Base-by-base conservation (phyloP, 2,888 invertebrate species). In the Pyrgus malvae region DNA sequence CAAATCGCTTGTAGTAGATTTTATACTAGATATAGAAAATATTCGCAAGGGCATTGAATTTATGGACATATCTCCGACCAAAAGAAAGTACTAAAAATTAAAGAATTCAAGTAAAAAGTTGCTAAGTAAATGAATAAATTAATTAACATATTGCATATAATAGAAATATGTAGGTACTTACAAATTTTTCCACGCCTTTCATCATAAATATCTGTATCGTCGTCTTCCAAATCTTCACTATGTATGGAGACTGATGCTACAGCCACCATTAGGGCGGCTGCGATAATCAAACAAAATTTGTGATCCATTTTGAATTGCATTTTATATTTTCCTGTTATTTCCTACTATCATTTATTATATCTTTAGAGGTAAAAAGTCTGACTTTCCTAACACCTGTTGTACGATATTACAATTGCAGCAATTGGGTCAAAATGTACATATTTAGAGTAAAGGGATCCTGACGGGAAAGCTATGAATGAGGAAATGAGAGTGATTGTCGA, bases 401-500 rank as follows among this genome's bases (percentile, higher is more conserved):
- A 4, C 3, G 3, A 6, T 21, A 21, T 21, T 21, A 21, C 7
- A 25, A 25, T 58, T 48, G 42, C 58, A 60, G 16, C 21, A 55
- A 55, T 5, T 19, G 31, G 45, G 38, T 58, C 46, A 56, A 46
- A 19, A 41, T 54, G 61, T n/a, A 4, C 0, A 9, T 23, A 23
- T 14, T 5, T 16, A 58, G 14, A 40, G 46, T 38, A 40, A 48
- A 33, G 38, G 42, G 21, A 31, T 14, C 40, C 29, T 33, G 23
- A 21, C 41, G 21, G n/a, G 9, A 33, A 21, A 23, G 33, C 12
- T 19, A 27, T 55, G 58, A 55, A 64, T 61, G 58, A 67, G 55
- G 62, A 80, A 86, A 85, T 87, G 80, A 69, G 72, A 66, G 68
- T 9, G 5, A 61, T 56, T 72, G 70, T 59, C 64, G 63, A 66